Evolutionary conservation across 2,113 vertebrate genomes (phyloP), one percentile per base, ranked within the genome.

Genomic region (Pseudorhombus dupliciocellatus): DNA sequence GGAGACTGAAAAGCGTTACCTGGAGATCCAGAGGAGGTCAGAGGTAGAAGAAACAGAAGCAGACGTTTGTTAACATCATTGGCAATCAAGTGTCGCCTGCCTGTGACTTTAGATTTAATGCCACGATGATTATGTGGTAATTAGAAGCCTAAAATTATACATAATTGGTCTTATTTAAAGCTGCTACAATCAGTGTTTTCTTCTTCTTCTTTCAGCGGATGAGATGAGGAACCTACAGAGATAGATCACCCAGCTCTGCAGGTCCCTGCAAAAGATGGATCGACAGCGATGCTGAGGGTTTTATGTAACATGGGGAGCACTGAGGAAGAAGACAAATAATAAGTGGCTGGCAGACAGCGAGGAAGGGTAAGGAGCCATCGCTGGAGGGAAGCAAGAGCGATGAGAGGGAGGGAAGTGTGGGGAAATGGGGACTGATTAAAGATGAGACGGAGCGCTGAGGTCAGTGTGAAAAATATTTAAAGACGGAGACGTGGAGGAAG

Each of bases 371-470:
- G 73, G 21, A 53, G 44, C 51, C 42, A 26, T 11, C 42, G 53
- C 58, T 12, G n/a, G 22, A 2, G 12, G 4, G 40, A 31, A 76
- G 31, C 54, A 68, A 50, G 51, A 57, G 18, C 15, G 50, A 75
- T 62, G 51, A 44, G 22, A 4, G 12, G 6, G 42, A 26, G 73
- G 31, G 59, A 72, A 50, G 66, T 22, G 42, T 42, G 34, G 24
- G 4, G 22, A 53, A 67, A 15, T 31, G 16, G n/a, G 24, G 26
- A 40, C 16, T 60, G 54, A 62, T 34, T 68, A 40, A 71, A 75
- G 31, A 60, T 37, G 37, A 72, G 34, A 42, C n/a, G 18, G 20
- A 76, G 57, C 50, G 70, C 42, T 74, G 74, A 74, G 70, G 61
- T 84, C 78, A 59, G 66, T 5, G 6, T 20, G 61, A 73, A 80